phyloP scores from a whole-genome alignment of 2,113 vertebrate species.

The Lophura nycthemera region DNA sequence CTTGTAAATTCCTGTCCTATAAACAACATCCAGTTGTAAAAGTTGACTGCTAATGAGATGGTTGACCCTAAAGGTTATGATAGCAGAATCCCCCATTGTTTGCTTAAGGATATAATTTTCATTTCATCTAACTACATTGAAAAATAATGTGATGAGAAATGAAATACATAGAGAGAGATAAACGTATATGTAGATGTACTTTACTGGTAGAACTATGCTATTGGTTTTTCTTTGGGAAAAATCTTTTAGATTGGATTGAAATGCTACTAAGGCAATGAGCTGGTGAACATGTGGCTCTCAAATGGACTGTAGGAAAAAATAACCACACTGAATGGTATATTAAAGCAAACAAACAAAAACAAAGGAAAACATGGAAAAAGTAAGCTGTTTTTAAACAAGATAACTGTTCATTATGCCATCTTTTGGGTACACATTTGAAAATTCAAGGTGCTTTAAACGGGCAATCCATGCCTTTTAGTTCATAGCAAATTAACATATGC shows the following conservation, averaged over 20 bases:
- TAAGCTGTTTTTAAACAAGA: neutral
- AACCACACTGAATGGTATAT: neutral
- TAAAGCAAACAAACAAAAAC: neutral
- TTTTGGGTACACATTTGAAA: neutral
- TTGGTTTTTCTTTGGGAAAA: neutral
- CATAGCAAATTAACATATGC: neutral
- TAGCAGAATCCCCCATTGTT: slow-evolving; percentile 66
- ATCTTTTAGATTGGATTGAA: neutral
- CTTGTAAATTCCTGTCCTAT: slow-evolving; percentile 79
- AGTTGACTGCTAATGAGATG: slow-evolving; percentile 83
- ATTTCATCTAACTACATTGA: slow-evolving; percentile 46
- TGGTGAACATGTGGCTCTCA: neutral
- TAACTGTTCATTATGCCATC: neutral
- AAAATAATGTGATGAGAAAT: neutral
- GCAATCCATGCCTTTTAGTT: neutral
- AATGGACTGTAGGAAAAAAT: neutral
- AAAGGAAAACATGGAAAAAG: neutral
- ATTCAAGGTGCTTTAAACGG: neutral
- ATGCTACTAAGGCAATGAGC: neutral
- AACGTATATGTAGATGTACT: neutral
- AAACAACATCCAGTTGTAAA: slow-evolving; percentile 75
- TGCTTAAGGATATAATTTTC: slow-evolving; percentile 70
- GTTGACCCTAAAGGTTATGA: slow-evolving; percentile 79
- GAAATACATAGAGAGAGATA: neutral
- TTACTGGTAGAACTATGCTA: neutral